These are phyloP conservation scores for Poliocrania exsul DNA, from an alignment of 2,797 vertebrate genomes.

Conservation along the genomic window DNA sequence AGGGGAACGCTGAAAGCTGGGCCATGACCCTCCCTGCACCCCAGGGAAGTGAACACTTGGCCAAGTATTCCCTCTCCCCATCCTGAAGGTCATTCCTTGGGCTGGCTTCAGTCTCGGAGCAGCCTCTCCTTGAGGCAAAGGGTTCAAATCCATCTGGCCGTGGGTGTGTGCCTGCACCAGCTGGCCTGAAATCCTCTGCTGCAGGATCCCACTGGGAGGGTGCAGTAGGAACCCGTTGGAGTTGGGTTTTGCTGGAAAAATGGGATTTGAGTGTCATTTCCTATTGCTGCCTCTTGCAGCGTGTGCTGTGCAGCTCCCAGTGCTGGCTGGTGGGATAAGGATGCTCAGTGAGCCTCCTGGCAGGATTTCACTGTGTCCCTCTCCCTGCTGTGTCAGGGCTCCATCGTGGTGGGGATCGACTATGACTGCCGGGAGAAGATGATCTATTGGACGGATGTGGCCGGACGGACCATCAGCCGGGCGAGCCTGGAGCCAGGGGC, in stretches of 20 bases:
- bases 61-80: background rate
- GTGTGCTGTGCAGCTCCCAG: accelerated
- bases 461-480: constrained; percentile 89
- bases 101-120: background rate
- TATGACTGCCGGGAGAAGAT: constrained; percentile 90
- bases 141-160: background rate
- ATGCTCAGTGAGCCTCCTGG: background rate
- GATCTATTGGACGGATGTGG: constrained; percentile 95
- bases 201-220: background rate
- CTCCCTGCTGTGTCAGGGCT: constrained; percentile 80
- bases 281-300: background rate
- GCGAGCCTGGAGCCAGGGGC: constrained; percentile 84
- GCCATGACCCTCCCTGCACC: background rate
- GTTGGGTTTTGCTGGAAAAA: background rate
- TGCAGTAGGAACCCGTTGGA: accelerated
- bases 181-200: background rate
- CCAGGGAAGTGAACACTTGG: background rate
- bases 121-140: background rate
- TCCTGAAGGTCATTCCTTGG: background rate
- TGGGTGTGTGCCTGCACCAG: background rate
- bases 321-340: background rate
- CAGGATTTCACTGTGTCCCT: background rate
- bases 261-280: background rate
- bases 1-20: background rate
- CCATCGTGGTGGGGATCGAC: constrained; percentile 93